These are phyloP conservation scores for Chlorospingus flavigularis DNA, from an alignment of 2,797 vertebrate genomes.

Conservation along the genomic window DNA sequence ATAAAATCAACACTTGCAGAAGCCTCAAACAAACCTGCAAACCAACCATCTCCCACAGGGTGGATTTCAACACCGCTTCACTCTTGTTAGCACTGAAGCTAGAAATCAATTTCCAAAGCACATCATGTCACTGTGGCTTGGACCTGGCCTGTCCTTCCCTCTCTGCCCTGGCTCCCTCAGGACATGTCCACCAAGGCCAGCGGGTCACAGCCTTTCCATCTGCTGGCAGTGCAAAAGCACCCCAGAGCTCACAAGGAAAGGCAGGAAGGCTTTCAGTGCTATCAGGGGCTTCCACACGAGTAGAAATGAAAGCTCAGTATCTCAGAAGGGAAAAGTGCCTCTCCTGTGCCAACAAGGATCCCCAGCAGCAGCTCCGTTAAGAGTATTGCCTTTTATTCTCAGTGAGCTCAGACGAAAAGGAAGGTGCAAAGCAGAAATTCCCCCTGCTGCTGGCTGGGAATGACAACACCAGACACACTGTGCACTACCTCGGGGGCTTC, in stretches of 20 bases:
- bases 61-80: background rate
- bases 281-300: background rate
- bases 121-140: accelerated
- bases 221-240: background rate
- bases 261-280: background rate
- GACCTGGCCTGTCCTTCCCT: background rate
- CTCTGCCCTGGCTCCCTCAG: background rate
- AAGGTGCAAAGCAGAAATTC: background rate
- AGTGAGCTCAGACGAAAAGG: background rate
- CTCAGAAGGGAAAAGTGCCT: background rate
- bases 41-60: background rate
- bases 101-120: background rate
- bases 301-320: background rate
- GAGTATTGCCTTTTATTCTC: background rate
- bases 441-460: background rate
- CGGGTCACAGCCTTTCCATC: background rate
- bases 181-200: background rate
- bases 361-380: background rate
- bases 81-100: background rate
- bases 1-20: background rate
- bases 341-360: background rate
- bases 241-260: background rate
- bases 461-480: background rate
- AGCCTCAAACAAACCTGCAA: background rate
- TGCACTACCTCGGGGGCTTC: background rate